These are phyloP conservation scores for Drosophila seclusa DNA, from an alignment of 2,888 invertebrate genomes.

Conservation along the genomic window DNA sequence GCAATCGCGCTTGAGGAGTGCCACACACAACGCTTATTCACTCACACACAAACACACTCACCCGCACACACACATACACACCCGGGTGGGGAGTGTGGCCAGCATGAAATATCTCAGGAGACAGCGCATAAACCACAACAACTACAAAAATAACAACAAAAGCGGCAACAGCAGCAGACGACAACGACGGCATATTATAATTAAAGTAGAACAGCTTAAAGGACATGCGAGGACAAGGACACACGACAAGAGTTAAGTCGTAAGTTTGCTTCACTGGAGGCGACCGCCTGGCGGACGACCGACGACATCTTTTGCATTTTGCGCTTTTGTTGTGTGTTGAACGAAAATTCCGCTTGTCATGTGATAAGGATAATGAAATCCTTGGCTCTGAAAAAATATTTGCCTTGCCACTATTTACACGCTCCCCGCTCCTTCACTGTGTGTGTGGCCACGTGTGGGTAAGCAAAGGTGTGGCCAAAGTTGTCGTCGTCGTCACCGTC, in stretches of 20 bases:
- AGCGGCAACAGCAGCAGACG: constrained; percentile 11
- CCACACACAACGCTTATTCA: constrained; percentile 29
- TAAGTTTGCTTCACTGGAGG: constrained; percentile 47
- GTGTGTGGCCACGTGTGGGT: constrained; percentile 53
- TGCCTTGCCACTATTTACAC: constrained; percentile 71
- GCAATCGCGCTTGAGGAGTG: constrained; percentile 65
- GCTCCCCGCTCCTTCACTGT: background rate
- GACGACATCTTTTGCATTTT: constrained; percentile 69
- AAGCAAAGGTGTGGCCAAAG: constrained; percentile 79
- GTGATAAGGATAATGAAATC: constrained; percentile 84
- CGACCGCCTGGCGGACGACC: constrained; percentile 53
- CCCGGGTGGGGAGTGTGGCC: constrained; percentile 31
- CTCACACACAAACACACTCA: constrained; percentile 32
- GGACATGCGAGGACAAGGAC: constrained; percentile 63
- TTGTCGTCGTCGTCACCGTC: constrained; percentile 54
- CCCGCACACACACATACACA: constrained; percentile 22
- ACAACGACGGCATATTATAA: constrained; percentile 67
- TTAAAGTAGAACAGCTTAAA: constrained; percentile 82
- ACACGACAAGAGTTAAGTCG: constrained; percentile 40
- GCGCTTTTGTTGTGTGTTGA: constrained; percentile 52
- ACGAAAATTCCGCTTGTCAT: constrained; percentile 67
- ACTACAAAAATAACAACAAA: constrained; percentile 11
- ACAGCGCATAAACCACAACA: constrained; percentile 63
- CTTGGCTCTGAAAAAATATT: constrained; percentile 82
- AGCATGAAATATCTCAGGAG: constrained; percentile 75